Conservation (phyloP, 2,113 vertebrate genomes). For the Asarcornis scutulata region DNA sequence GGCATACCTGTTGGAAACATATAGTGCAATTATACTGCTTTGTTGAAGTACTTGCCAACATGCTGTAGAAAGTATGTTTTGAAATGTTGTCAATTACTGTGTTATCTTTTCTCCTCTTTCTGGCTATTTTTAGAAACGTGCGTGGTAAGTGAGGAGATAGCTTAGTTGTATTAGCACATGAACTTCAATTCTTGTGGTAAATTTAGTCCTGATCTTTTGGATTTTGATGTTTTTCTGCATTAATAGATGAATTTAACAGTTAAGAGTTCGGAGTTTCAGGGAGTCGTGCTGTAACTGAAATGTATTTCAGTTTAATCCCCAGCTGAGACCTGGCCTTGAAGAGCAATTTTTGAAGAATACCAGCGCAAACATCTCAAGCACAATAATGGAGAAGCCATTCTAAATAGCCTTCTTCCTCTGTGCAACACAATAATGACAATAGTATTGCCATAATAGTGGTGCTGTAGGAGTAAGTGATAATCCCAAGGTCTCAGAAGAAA, state of each 20-base stretch:
- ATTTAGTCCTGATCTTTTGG: neutral
- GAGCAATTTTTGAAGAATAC: neutral
- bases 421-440: neutral
- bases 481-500: neutral
- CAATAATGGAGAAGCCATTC: neutral
- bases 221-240: neutral
- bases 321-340: neutral
- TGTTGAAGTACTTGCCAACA: conserved; percentile 24
- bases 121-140: conserved; percentile 29
- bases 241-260: neutral
- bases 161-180: neutral
- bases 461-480: neutral
- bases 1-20: conserved; percentile 23
- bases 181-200: neutral
- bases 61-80: conserved; percentile 26
- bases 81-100: neutral
- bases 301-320: neutral
- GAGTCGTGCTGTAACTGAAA: neutral
- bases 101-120: conserved; percentile 39
- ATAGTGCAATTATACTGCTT: conserved; percentile 4
- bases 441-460: neutral
- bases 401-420: neutral
- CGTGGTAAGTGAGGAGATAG: neutral
- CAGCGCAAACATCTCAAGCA: neutral
- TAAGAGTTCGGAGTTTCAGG: neutral